Conservation (phyloP, 2,797 vertebrate species). For the Malurus leucopterus region DNA sequence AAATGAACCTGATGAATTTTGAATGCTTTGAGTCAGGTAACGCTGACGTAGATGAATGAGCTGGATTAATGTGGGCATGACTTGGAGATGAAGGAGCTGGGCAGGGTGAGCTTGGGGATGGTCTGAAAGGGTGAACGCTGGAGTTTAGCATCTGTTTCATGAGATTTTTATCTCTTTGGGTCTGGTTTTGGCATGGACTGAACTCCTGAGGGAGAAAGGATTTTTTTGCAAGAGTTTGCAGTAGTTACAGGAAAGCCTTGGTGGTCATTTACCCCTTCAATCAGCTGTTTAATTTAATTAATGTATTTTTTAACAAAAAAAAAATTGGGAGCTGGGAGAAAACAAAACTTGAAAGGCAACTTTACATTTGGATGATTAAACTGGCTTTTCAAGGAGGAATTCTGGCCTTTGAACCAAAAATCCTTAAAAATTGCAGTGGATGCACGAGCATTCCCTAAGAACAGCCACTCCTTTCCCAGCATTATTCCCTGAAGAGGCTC, state of each 20-base stretch:
- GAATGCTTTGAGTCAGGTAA: slow-evolving; percentile 27
- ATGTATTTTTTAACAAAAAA: neutral
- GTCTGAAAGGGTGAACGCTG: neutral
- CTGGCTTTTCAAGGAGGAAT: neutral
- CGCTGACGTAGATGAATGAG: neutral
- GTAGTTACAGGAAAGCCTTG: neutral
- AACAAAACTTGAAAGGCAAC: neutral
- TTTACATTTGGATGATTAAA: neutral
- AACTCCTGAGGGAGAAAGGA: neutral
- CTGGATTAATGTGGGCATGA: neutral
- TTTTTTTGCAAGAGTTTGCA: neutral
- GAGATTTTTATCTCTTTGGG: neutral
- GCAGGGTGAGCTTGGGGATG: neutral
- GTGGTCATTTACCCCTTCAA: neutral
- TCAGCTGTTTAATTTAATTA: neutral
- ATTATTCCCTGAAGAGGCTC: neutral
- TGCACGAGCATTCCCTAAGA: neutral
- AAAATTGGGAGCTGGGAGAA: neutral
- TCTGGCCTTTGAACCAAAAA: neutral
- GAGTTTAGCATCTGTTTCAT: neutral
- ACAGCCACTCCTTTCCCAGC: neutral
- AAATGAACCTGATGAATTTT: slow-evolving; percentile 48
- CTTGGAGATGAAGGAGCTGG: neutral
- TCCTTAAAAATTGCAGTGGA: neutral
- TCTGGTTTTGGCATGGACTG: neutral